Conservation (phyloP, 2,888 invertebrate genomes). For the Hemithea aestivaria region DNA sequence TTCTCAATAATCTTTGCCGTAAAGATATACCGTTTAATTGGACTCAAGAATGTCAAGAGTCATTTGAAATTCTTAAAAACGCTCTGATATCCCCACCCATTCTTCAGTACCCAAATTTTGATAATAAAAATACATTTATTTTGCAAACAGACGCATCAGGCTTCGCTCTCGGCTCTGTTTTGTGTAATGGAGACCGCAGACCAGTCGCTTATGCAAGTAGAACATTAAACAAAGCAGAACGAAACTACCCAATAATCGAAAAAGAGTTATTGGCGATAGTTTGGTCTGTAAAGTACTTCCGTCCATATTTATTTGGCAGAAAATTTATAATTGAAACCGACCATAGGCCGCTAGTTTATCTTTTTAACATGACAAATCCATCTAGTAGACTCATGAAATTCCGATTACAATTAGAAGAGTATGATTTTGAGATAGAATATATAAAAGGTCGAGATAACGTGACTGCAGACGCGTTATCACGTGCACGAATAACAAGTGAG, state of each 20-base stretch:
- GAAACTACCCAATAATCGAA: constrained; percentile 17
- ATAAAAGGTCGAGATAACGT: constrained; percentile 15
- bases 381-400: constrained; percentile 18
- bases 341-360: constrained; percentile 16
- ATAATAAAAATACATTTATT: constrained; percentile 7
- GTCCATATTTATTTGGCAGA: constrained; percentile 21
- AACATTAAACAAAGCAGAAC: constrained; percentile 13
- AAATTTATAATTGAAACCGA: constrained; percentile 16
- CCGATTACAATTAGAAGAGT: constrained; percentile 16
- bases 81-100: constrained; percentile 5
- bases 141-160: constrained; percentile 12
- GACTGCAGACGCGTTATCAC: constrained; percentile 14
- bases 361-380: constrained; percentile 18
- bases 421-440: constrained; percentile 16
- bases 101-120: constrained; percentile 13
- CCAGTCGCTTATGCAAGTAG: constrained; percentile 19
- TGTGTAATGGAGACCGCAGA: constrained; percentile 1
- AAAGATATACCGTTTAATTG: constrained; percentile 16
- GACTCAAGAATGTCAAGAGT: constrained; percentile 5
- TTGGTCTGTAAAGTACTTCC: constrained; percentile 20
- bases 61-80: constrained; percentile 9
- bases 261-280: constrained; percentile 19
- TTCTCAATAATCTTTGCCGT: constrained; percentile 10
- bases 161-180: constrained; percentile 13
- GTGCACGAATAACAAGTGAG: constrained; percentile 10